Evolutionary conservation across 2,797 vertebrate species (phyloP), one percentile per base, ranked within the genome.

Genomic region (Premnoplex brunnescens): DNA sequence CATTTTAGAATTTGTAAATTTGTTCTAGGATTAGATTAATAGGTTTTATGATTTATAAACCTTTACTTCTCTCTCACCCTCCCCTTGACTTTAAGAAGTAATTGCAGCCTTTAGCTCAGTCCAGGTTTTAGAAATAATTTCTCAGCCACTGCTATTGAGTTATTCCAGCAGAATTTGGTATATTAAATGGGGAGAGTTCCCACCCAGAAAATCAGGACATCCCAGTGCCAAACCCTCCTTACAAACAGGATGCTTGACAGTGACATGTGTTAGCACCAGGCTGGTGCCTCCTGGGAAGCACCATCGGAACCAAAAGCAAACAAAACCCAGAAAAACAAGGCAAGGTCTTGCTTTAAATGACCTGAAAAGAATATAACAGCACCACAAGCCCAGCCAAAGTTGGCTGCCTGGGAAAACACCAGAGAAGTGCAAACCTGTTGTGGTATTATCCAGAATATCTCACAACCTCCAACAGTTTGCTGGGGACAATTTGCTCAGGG

Each of bases 1-100:
- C 89, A 86, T 91, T 96, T 93, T 54, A 92, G 88, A 94, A 97
- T 90, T 68, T 85, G 89, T 79, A 96, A 88, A 95, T 97, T 94
- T 95, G 85, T 87, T 96, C 93, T 96, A 88, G 93, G 95, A 96
- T 94, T 95, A 96, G 63, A 95, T 95, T 89, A 92, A 94, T 92
- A 64, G 88, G 79, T 90, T 95, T 95, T 77, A 76, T 77, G 76
- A 86, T 87, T 85, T 85, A 89, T 63, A 91, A 95, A 93, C 88
- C 90, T 93, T 78, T 86, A 90, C 54, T 94, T 89, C 76, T 58
- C 69, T 81, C 84, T 79, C 12, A 2, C 46, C 36, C 78, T 92
- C 84, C 63, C 94, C 71, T 72, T 92, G 84, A 91, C 78, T 94
- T 89, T 37, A 83, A 91, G 83, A 88, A 94, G 72, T 6, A 3